Percentiles rank a stretch among this genome's conserved stretches.
Evolutionary conservation across 2,113 vertebrate genomes (phyloP).

Genomic region (Pteropus alecto): DNA sequence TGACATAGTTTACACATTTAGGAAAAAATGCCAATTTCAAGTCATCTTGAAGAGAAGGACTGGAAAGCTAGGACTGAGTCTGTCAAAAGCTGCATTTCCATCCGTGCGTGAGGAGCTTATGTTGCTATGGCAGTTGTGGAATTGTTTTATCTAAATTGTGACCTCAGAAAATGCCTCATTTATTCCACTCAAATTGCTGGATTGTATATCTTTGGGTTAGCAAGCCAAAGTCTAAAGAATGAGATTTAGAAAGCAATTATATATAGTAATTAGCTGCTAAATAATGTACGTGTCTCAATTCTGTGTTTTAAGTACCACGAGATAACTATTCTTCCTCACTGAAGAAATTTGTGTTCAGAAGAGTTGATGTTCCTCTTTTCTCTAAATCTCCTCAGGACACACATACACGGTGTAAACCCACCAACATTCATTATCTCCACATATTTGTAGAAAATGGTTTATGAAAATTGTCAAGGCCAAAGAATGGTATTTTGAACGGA

Average conservation of each 20-base stretch:
- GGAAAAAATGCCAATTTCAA: neutral
- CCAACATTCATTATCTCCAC: neutral
- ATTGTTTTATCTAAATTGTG: neutral
- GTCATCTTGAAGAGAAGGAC: neutral
- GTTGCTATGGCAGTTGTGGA: neutral
- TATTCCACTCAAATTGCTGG: neutral
- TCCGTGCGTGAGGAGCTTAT: neutral
- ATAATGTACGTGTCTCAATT: neutral
- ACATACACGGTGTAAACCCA: no score
- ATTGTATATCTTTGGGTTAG: neutral
- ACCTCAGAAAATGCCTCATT: neutral
- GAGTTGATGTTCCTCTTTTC: neutral
- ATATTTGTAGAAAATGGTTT: neutral
- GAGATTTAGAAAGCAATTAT: neutral
- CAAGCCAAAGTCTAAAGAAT: neutral
- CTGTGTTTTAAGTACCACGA: neutral
- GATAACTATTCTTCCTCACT: neutral
- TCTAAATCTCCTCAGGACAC: neutral
- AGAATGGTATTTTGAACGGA: neutral
- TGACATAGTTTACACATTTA: neutral
- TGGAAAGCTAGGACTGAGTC: neutral
- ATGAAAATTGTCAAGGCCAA: neutral
- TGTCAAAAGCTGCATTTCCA: neutral
- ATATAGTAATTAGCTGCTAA: neutral
- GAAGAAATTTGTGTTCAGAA: neutral